Conservation (phyloP, 2,888 invertebrate genomes). For the Sarcophaga variegata region DNA sequence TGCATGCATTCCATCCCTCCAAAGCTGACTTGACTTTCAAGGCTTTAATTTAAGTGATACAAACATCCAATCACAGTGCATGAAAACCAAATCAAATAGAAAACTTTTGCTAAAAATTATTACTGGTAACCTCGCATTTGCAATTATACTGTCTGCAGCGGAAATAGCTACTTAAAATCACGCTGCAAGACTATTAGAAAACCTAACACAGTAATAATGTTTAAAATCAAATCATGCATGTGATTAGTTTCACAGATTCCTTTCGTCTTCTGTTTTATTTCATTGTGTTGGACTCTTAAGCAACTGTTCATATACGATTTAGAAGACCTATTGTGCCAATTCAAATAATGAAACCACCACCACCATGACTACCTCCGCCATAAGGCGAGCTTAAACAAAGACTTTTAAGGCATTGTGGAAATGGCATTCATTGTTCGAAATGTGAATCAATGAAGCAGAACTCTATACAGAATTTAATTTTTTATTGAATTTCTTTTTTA, state of each 20-base stretch:
- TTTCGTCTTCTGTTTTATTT: not conserved
- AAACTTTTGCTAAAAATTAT: no score
- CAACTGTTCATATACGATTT: not conserved
- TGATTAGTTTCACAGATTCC: slow-evolving; percentile 13
- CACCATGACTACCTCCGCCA: not conserved
- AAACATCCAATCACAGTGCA: no score
- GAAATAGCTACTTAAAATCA: not conserved
- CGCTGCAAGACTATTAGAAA: not conserved
- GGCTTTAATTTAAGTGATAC: no score
- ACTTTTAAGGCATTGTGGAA: not conserved
- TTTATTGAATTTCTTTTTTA: not conserved
- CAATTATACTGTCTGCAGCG: not conserved
- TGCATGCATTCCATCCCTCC: no score
- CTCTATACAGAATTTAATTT: slow-evolving; percentile 42
- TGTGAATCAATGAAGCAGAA: slow-evolving; percentile 55
- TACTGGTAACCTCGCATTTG: not conserved
- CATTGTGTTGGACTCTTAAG: not conserved
- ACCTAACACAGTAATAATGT: not conserved
- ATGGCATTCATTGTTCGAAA: slow-evolving; percentile 30
- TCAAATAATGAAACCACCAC: not conserved
- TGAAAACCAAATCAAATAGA: no score
- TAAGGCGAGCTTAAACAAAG: not conserved
- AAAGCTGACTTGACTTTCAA: no score
- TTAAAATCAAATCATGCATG: slow-evolving; percentile 13
- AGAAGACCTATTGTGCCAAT: not conserved